phyloP scores from a whole-genome alignment of 2,888 invertebrate species.

The Morinoia aosen region DNA sequence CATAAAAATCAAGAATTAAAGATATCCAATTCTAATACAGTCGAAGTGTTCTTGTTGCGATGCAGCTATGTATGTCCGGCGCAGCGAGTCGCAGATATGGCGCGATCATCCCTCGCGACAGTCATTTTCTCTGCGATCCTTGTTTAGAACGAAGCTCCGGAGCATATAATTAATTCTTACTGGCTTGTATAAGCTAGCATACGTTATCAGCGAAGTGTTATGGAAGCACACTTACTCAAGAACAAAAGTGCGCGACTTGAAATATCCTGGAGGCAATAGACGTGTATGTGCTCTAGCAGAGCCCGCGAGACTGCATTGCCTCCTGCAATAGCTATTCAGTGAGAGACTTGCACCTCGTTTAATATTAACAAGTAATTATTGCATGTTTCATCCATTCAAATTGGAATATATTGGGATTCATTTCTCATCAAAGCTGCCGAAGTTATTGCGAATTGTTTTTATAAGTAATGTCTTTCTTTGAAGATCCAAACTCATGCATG shows the following conservation, averaged over 20 bases:
- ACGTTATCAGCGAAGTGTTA: neutral
- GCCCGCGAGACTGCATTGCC: neutral
- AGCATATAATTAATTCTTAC: neutral
- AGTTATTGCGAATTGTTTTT: neutral
- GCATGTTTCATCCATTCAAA: neutral
- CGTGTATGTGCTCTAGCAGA: neutral
- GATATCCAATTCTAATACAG: too few species aligned
- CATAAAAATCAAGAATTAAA: too few species aligned
- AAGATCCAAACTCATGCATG: neutral
- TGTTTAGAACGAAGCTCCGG: neutral
- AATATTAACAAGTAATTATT: neutral
- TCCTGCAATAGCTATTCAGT: neutral
- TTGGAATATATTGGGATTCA: neutral
- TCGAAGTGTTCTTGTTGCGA: neutral
- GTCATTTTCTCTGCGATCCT: neutral
- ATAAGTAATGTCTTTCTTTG: neutral
- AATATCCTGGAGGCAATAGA: neutral
- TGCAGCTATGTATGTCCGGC: neutral
- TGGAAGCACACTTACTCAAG: neutral
- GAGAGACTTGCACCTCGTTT: neutral
- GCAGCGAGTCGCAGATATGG: neutral
- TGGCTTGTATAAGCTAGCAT: neutral
- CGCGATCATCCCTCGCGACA: neutral
- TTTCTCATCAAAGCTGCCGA: neutral
- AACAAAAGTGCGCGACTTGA: neutral